Evolutionary conservation across 2,888 invertebrate species (phyloP), one percentile per base, ranked within the genome.

Genomic region (Tipula confusa): DNA sequence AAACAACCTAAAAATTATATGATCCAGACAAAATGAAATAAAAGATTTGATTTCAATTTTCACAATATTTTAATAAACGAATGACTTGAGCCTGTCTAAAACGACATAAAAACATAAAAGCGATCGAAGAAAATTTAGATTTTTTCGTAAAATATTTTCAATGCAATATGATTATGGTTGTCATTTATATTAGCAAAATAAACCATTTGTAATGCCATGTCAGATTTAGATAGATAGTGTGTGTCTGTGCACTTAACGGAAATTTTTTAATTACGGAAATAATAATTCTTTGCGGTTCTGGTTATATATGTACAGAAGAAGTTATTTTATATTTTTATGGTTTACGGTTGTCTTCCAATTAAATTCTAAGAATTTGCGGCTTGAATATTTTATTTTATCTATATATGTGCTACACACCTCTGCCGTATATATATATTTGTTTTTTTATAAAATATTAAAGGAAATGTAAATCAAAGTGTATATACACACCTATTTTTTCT

Each of bases 141-240:
- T 43, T 43, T 43, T n/a, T n/a, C n/a, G n/a, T 15, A 43, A 15
- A 43, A 43, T n/a, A 43, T 43, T 15, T 43, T 43, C 24, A 64
- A 64, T 64, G 64, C 24, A 64, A 64, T 64, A 64, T 64, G 64
- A 64, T 64, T 64, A 24, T 24, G 64, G 64, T 64, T 64, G 64
- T 64, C 64, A 64, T 64, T 18, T 64, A n/a, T n/a, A n/a, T 64
- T 24, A 64, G 11, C 64, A 64, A 64, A 64, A 64, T 24, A 64
- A 64, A 64, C 24, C 24, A 64, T 64, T 64, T 64, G 18, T 24
- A 64, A 64, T 64, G 64, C 64, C 64, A n/a, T n/a, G 64, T 24
- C 64, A 64, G 64, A 64, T 64, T 64, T 38, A 38, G 3, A 43
- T 43, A 38, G 2, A 5, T 38, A 38, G 2, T 5, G 15, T 43